A percentile compares a stretch with the other conserved stretches of the same genome.
phyloP scores from a whole-genome alignment of 2,113 vertebrate species.

The Rhabdomys dilectus region DNA sequence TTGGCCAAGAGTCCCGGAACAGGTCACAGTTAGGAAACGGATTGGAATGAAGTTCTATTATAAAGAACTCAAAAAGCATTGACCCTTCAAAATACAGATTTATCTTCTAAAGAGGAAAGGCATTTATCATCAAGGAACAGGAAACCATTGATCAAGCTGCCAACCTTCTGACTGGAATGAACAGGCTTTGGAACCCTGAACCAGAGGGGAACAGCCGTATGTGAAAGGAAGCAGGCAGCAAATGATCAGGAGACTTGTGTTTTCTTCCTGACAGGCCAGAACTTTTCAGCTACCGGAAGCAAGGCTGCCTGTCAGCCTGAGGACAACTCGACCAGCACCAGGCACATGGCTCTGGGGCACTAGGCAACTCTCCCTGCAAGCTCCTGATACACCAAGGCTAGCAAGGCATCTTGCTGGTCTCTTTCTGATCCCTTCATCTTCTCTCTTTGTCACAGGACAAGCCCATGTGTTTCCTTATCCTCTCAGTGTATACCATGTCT shows the following conservation, averaged over 20 bases:
- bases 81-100: constrained; percentile 68
- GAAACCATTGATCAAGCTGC: constrained; percentile 78
- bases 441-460: neutral
- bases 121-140: constrained; percentile 75
- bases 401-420: neutral
- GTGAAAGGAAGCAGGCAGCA: constrained; percentile 50
- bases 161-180: constrained; percentile 67
- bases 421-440: neutral
- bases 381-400: neutral
- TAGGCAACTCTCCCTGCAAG: neutral
- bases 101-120: constrained; percentile 70
- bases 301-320: neutral
- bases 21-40: constrained; percentile 56
- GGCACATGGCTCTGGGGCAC: fast-evolving
- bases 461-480: too few species aligned
- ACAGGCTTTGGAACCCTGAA: constrained; percentile 57
- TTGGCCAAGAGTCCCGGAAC: constrained; percentile 70
- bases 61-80: constrained; percentile 65
- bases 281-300: neutral
- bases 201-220: neutral
- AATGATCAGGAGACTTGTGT: neutral
- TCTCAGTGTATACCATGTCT: neutral
- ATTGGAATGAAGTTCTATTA: constrained; percentile 66
- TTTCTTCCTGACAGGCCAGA: constrained; percentile 27
- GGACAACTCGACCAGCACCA: fast-evolving